phyloP scores from a whole-genome alignment of 2,888 invertebrate genomes.

The Lathronympha strigana region DNA sequence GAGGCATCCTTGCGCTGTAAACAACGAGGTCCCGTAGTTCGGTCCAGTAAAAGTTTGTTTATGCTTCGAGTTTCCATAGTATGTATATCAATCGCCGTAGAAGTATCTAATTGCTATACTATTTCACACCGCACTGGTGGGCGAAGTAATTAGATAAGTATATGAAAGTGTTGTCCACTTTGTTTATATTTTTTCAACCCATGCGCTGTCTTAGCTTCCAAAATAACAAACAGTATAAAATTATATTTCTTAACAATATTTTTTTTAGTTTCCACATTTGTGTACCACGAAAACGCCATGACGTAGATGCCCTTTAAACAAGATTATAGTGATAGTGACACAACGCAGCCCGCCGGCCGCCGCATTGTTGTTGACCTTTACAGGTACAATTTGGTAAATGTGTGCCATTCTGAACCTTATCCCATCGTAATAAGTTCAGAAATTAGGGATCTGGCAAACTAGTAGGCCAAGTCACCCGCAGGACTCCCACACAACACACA shows the following conservation, averaged over 20 bases:
- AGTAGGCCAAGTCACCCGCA: constrained; percentile 8
- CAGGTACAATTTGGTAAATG: background rate
- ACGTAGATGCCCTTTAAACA: constrained; percentile 1
- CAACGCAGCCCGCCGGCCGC: background rate
- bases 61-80: background rate
- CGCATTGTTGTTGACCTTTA: constrained; percentile 10
- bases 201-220: no score
- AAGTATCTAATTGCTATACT: background rate
- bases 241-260: no score
- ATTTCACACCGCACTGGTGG: no score
- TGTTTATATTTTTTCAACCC: no score
- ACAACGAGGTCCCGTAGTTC: constrained; percentile 1
- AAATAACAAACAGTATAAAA: no score
- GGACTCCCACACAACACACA: constrained; percentile 9
- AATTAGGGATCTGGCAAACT: background rate
- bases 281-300: background rate
- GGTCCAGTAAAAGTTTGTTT: background rate
- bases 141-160: no score
- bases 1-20: constrained; percentile 5
- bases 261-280: no score
- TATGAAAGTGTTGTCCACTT: no score
- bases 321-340: constrained; percentile 6
- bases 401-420: background rate
- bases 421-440: background rate
- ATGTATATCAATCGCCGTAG: no score